These are phyloP conservation scores for Styela plicata DNA, from an alignment of 23 tunicate species.

Conservation along the genomic window DNA sequence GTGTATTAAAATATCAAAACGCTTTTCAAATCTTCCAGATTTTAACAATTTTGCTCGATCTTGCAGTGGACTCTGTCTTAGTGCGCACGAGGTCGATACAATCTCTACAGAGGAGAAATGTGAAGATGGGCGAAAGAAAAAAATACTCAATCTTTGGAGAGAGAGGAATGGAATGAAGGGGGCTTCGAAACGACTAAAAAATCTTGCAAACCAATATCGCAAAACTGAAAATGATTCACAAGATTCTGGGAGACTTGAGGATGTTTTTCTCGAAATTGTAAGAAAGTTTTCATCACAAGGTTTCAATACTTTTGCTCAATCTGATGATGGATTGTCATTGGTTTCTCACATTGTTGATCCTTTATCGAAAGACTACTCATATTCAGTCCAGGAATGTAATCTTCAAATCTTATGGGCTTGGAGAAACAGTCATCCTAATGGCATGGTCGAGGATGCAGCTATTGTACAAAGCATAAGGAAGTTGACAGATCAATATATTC, in stretches of 20 bases:
- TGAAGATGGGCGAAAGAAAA: not conserved
- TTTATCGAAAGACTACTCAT: not conserved
- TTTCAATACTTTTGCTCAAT: not conserved
- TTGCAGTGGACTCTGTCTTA: not conserved
- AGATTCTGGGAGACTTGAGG: not conserved
- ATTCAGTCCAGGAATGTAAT: not conserved
- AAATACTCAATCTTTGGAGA: not conserved
- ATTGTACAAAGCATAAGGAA: not conserved
- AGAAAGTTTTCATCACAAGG: not conserved
- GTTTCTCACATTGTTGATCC: not conserved
- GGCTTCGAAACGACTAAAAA: not conserved
- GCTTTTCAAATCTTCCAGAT: not conserved
- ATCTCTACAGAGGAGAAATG: no score
- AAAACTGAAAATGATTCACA: not conserved
- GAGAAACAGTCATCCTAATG: not conserved
- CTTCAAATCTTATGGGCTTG: not conserved
- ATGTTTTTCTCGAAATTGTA: not conserved
- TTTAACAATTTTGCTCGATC: not conserved
- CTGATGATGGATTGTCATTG: not conserved
- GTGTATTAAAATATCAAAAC: no score
- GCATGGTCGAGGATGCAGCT: not conserved
- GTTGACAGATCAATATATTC: not conserved
- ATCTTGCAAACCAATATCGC: not conserved
- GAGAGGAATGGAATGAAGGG: not conserved
- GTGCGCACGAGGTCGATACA: not conserved